A percentile compares a stretch with the other conserved stretches of the same genome.
phyloP scores from a whole-genome alignment of 2,113 vertebrate species.

The Halichoerus grypus region DNA sequence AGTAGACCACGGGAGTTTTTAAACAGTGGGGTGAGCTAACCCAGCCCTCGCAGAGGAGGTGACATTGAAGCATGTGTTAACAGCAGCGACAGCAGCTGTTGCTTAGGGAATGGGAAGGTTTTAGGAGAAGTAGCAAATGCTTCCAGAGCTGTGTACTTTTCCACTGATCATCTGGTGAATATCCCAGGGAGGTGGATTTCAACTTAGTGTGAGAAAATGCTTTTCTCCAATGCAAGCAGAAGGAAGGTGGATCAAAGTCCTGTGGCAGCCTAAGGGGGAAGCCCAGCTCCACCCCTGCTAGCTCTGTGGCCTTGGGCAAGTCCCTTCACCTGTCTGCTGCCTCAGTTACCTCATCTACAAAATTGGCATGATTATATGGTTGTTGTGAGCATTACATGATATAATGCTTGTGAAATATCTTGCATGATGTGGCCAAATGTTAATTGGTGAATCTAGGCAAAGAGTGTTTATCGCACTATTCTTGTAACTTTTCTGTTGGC shows the following conservation, averaged over 20 bases:
- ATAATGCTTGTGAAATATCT: slow-evolving; percentile 32
- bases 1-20: background rate
- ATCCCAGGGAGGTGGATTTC: slow-evolving; percentile 56
- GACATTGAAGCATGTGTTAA: slow-evolving; percentile 56
- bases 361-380: background rate
- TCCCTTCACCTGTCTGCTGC: background rate
- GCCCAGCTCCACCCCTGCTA: background rate
- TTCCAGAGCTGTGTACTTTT: slow-evolving; percentile 65
- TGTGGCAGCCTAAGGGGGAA: background rate
- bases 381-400: background rate
- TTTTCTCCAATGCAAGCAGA: slow-evolving; percentile 1
- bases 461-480: background rate
- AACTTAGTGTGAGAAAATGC: slow-evolving; percentile 29
- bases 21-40: slow-evolving; percentile 6
- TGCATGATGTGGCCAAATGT: background rate
- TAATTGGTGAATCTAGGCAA: slow-evolving; percentile 22
- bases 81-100: slow-evolving; percentile 59
- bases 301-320: background rate
- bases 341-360: slow-evolving; percentile 26
- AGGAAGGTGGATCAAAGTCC: background rate
- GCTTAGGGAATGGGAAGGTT: slow-evolving; percentile 13
- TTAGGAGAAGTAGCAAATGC: slow-evolving; percentile 3
- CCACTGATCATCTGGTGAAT: slow-evolving; percentile 46
- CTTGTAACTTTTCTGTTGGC: background rate
- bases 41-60: slow-evolving; percentile 41